Evolutionary conservation across 2,113 vertebrate species (phyloP).

Genomic region (Cettia cetti): DNA sequence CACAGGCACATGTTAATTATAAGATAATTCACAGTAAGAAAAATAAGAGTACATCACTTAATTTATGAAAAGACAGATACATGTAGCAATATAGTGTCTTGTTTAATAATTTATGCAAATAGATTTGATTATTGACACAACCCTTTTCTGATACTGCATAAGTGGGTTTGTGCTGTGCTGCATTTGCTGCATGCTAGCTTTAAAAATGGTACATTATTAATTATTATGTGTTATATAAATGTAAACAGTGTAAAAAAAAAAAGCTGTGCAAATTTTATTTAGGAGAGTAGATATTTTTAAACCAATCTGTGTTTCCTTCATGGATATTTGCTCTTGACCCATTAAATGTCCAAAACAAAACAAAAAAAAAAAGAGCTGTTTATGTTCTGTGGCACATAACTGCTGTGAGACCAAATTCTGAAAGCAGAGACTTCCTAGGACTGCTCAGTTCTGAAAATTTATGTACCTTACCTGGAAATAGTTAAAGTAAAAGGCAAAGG

Average conservation of each 20-base stretch:
- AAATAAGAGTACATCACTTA: background rate
- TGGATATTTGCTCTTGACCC: background rate
- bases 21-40: conserved; percentile 1
- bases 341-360: background rate
- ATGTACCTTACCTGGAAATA: background rate
- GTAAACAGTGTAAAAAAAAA: background rate
- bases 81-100: background rate
- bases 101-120: conserved; percentile 13
- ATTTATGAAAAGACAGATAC: background rate
- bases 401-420: background rate
- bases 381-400: background rate
- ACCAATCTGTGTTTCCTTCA: background rate
- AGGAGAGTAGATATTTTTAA: background rate
- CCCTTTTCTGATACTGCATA: background rate
- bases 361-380: background rate
- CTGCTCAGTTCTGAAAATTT: background rate
- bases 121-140: background rate
- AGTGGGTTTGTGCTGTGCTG: background rate
- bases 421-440: background rate
- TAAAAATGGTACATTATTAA: background rate
- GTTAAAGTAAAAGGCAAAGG: conserved; percentile 18
- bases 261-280: background rate
- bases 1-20: background rate
- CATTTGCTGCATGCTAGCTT: background rate
- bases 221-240: background rate